These are phyloP conservation scores for Griposia aprilina DNA, from an alignment of 2,888 invertebrate genomes.

Conservation along the genomic window DNA sequence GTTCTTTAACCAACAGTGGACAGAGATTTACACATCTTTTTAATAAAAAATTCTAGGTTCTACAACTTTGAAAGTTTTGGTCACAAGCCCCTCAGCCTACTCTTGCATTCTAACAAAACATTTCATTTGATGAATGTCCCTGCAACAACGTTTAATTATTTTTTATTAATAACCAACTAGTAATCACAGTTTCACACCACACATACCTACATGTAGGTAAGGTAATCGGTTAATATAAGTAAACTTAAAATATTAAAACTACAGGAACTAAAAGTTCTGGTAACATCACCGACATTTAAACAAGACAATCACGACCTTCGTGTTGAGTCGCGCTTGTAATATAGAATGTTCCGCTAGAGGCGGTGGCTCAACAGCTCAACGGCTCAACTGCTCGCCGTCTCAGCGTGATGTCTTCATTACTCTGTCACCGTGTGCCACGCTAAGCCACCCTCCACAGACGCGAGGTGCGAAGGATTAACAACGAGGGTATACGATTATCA, in stretches of 20 bases:
- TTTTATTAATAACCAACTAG: neutral
- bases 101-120: neutral
- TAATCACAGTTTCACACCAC: neutral
- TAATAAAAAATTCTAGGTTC: no score
- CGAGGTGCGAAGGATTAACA: conserved; percentile 4
- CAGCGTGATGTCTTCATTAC: conserved; percentile 65
- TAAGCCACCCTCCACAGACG: conserved; percentile 41
- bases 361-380: conserved; percentile 38
- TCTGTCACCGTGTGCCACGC: conserved; percentile 5
- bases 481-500: neutral
- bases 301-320: neutral
- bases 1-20: no score
- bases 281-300: neutral
- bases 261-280: neutral
- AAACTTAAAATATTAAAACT: neutral
- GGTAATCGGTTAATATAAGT: neutral
- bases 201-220: neutral
- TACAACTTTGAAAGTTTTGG: neutral
- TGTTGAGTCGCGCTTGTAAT: conserved; percentile 37
- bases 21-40: no score
- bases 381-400: conserved; percentile 20
- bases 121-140: neutral
- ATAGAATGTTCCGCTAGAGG: conserved; percentile 28
- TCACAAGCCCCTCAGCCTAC: neutral
- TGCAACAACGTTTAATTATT: neutral